Percentiles rank a stretch among this genome's conserved stretches.
Evolutionary conservation across 2,113 vertebrate species (phyloP).

Genomic region (Osmerus eperlanus): DNA sequence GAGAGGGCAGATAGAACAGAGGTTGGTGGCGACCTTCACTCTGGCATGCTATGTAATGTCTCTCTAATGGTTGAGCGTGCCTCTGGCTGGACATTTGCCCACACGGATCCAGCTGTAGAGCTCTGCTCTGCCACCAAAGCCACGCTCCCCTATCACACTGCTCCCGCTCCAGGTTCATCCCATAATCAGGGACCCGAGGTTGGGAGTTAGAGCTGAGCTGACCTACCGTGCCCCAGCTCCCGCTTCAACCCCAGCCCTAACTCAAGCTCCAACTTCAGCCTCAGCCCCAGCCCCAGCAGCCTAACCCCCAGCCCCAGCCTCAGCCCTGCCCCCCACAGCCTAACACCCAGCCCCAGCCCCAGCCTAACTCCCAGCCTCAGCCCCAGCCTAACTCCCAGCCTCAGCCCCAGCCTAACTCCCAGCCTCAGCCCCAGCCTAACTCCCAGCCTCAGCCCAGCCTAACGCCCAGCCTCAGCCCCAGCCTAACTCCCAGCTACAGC

Average conservation of each 20-base stretch:
- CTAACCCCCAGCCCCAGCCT: too few species aligned
- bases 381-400: too few species aligned
- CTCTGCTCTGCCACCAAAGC: not conserved
- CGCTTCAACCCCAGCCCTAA: constrained; percentile 18
- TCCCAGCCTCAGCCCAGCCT: too few species aligned
- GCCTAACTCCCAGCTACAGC: too few species aligned
- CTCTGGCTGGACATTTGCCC: constrained; percentile 2
- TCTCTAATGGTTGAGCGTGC: not conserved
- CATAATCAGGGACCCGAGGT: constrained; percentile 56
- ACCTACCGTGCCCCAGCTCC: constrained; percentile 11
- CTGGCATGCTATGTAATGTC: constrained; percentile 11
- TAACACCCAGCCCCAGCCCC: too few species aligned
- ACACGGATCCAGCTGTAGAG: not conserved
- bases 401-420: too few species aligned
- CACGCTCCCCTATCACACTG: not conserved
- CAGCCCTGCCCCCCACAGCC: too few species aligned
- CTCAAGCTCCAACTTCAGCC: not conserved
- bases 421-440: too few species aligned
- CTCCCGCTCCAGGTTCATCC: constrained; percentile 12
- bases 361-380: too few species aligned
- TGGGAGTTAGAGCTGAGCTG: constrained; percentile 46
- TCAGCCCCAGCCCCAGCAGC: too few species aligned
- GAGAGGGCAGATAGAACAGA: not conserved
- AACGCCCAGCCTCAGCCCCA: too few species aligned
- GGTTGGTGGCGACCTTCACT: not conserved